Evolutionary conservation across 2,888 invertebrate species (phyloP), one percentile per base, ranked within the genome.

Genomic region (Crepidodera aurea): DNA sequence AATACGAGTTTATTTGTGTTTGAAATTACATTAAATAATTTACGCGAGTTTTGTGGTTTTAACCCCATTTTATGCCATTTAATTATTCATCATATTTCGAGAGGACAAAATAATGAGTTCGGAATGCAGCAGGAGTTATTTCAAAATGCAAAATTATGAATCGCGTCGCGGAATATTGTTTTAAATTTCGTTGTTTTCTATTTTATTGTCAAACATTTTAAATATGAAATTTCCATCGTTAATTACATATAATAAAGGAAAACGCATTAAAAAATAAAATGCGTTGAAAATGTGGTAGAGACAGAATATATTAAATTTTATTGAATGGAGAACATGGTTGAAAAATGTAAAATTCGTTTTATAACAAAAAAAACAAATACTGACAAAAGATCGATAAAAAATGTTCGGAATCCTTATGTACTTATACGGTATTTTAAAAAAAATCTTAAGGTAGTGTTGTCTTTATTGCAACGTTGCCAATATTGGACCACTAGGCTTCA

Each of bases 21-120:
- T 65, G 66, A 71, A 74, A 75, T 75, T 73, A 71, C 73, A 70
- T 73, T 75, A 72, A 75, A 73, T 73, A 72, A 72, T 71, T 70
- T 60, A 71, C 65, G 48, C 46, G 60, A 59, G 64, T 64, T 57
- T 50, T 54, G 65, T 59, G 60, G 58, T 48, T 62, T 58, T 63
- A 66, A 67, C 63, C 60, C 50, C 48, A 62, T 66, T 71, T 65
- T 59, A 66, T 68, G 64, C 59, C 61, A 61, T 68, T 71, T 66
- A 66, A 68, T 68, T 66, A 69, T 69, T 66, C 62, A 68, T 60
- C 62, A 60, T 37, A 55, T 55, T 65, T 56, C 44, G 40, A 61
- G 59, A 62, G 64, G 56, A 61, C 60, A 59, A 64, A 66, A 62
- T 68, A 68, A 66, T 63, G 59, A 60, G 61, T 62, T 58, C 56